phyloP scores from a whole-genome alignment of 2,113 vertebrate genomes.

The Bos indicus region DNA sequence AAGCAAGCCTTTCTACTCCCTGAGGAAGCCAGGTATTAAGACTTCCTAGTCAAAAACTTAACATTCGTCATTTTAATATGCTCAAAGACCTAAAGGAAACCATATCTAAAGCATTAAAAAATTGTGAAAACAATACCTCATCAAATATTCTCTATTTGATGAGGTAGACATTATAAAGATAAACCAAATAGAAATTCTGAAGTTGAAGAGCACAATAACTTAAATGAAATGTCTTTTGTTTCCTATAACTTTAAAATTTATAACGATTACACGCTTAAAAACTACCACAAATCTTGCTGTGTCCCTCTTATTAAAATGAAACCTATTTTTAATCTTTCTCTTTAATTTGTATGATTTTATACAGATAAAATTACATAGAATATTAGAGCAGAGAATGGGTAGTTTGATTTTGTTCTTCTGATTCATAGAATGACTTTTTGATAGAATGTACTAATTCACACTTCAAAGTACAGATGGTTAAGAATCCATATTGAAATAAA shows the following conservation, averaged over 20 bases:
- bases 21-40: not conserved
- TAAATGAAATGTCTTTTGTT: conserved; percentile 61
- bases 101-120: not conserved
- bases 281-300: conserved; percentile 66
- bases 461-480: conserved; percentile 60
- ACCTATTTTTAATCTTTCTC: conserved; percentile 68
- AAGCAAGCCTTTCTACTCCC: not conserved
- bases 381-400: not conserved
- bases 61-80: not conserved
- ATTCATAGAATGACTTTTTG: not conserved
- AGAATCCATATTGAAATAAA: conserved; percentile 59
- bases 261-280: conserved; percentile 61
- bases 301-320: conserved; percentile 74
- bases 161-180: not conserved
- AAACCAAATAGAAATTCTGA: not conserved
- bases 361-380: conserved; percentile 57
- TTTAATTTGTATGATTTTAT: conserved; percentile 75
- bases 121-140: not conserved
- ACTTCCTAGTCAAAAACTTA: not conserved
- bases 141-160: not conserved
- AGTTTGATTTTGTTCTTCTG: not conserved
- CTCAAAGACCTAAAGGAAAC: not conserved
- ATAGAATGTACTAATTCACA: conserved; percentile 3
- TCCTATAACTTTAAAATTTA: conserved; percentile 70
- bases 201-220: not conserved